Conservation (phyloP, 2,797 vertebrate genomes). For the Decapterus maruadsi region DNA sequence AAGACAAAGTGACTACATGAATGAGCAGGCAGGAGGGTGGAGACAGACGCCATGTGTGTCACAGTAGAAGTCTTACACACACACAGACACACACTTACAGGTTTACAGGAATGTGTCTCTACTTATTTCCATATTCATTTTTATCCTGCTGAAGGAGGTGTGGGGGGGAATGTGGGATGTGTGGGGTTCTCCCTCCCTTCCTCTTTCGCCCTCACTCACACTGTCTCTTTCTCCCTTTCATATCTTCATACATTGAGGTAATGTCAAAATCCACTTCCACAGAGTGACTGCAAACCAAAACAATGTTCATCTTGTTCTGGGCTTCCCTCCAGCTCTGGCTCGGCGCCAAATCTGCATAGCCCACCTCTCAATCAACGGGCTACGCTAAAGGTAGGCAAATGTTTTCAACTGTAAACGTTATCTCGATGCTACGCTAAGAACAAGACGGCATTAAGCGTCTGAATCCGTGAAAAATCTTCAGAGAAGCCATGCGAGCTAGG, state of each 20-base stretch:
- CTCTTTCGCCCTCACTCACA: conserved; percentile 23
- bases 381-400: conserved; percentile 42
- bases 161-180: not conserved
- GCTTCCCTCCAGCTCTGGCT: conserved; percentile 73
- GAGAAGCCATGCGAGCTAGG: conserved; percentile 28
- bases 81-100: conserved; percentile 35
- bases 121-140: conserved; percentile 73
- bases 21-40: conserved; percentile 71
- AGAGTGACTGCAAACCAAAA: conserved; percentile 76
- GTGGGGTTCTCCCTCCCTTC: conserved; percentile 25
- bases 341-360: conserved; percentile 55
- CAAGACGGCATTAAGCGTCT: conserved; percentile 13
- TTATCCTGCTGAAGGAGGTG: conserved; percentile 38
- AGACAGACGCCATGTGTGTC: conserved; percentile 58
- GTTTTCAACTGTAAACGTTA: conserved; percentile 26
- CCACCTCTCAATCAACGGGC: conserved; percentile 56
- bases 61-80: conserved; percentile 51
- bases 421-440: conserved; percentile 6
- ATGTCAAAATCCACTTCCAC: conserved; percentile 77
- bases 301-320: conserved; percentile 83
- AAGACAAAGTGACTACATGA: conserved; percentile 69
- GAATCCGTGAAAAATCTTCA: conserved; percentile 13
- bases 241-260: conserved; percentile 67
- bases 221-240: conserved; percentile 18
- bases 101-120: conserved; percentile 69